Base-by-base conservation (phyloP, 2,113 vertebrate genomes). In the Cygnus buccinator region DNA sequence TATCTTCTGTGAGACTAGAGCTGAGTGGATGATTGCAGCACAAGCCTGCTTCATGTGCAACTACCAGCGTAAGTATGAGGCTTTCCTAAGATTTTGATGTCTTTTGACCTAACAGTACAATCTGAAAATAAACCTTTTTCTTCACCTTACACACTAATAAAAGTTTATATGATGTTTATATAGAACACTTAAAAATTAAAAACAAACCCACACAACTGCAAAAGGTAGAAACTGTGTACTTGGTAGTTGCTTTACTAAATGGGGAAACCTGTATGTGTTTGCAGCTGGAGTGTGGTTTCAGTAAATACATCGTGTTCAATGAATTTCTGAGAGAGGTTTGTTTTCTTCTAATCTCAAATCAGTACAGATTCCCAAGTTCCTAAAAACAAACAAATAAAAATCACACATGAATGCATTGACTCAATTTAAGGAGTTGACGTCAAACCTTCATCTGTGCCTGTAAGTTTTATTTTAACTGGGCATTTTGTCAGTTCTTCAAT, bases 1-100 rank as follows among this genome's bases (percentile, higher is more conserved):
- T 73, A 99, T 99, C 96, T 99, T 99, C 97, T 99, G 99, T 79
- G 99, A 99, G 97, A 99, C 99, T 3, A 97, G 99, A 92, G 98
- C 99, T 0, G 99, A 99, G 92, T 99, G 99, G 99, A 98, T 99
- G 94, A 98, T 99, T 13, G 97, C 98, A 3, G 99, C 99, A 0
- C 98, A 99, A 97, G 99, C 99, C 39, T 99, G 99, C 96, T 99
- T 99, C 68, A 99, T 99, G 98, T 98, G 98, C 97, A 99, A 99
- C 97, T 99, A 99, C 93, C 99, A 98, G 90, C 96, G 99, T 99
- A 98, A 95, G 99, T 99, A 66, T 29, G 9, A 41, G 1, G 13
- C 50, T 83, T 33, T 19, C 57, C 57, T 57, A 3, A 41, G 29
- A 17, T 33, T 14, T 33, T 31, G n/a, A 19, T 52, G 48, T 28